Base-by-base conservation (phyloP, 1,140 invertebrate species). In the Rhagoletis pomonella region DNA sequence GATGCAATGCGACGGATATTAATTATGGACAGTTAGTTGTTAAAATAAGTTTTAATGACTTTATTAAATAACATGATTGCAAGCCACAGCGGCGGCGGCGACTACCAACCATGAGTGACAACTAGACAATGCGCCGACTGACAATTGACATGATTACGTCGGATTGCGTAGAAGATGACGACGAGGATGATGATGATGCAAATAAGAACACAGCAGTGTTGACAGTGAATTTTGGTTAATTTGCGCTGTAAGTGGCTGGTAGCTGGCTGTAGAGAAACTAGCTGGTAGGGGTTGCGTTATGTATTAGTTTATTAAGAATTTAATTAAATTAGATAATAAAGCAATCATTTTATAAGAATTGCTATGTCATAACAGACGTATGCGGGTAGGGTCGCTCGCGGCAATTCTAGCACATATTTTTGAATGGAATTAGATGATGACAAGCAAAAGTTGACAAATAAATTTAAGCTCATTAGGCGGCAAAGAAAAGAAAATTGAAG, bases 11-110 rank as follows among this genome's bases (percentile, higher is more conserved):
- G 73, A 81, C 73, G n/a, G 17, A n/a, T 81, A 81, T 81, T 81
- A 81, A 81, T 81, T 81, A 81, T 17, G 73, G 73, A 55, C 47
- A 81, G 47, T 58, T 81, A 81, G 44, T 81, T 81, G n/a, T 81
- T 81, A 55, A 81, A 81, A 81, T 81, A 81, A 58, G 73, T 81
- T 81, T 81, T 81, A 81, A 81, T 81, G 50, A 81, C 73, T 81
- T 81, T 81, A 81, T 81, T 81, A 81, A 81, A 81, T 81, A 29
- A 42, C 17, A 62, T 42, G 44, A 55, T 81, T 81, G 44, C 4
- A 81, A 29, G 73, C 73, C n/a, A 9, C 19, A 81, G 7, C 10
- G 67, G 50, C 73, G 73, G 73, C 73, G 47, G 9, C 44, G 50
- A 55, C 55, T 44, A 10, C 44, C 73, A 58, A 2, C n/a, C 73